A percentile compares a stretch with the other conserved stretches of the same genome.
phyloP scores from a whole-genome alignment of 2,113 vertebrate species.

The Malurus alboscapulatus region DNA sequence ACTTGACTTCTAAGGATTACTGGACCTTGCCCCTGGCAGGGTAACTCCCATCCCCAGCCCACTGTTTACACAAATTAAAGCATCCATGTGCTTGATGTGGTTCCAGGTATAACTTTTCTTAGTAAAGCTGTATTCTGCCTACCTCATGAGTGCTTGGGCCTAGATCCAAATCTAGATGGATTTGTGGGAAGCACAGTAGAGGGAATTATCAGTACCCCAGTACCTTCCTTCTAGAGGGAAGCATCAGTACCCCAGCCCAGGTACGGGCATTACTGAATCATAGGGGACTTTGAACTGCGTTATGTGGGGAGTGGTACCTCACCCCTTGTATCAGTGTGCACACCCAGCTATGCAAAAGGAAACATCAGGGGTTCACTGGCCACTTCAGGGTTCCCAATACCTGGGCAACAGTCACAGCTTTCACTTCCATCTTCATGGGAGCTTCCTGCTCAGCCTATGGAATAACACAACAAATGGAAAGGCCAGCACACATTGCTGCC shows the following conservation, averaged over 20 bases:
- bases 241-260: not conserved
- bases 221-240: no score
- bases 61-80: not conserved
- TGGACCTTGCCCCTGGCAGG: not conserved
- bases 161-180: not conserved
- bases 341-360: fast-evolving
- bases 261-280: not conserved
- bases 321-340: not conserved
- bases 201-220: not conserved
- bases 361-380: not conserved
- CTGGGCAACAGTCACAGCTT: not conserved
- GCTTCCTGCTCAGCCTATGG: not conserved
- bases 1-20: not conserved
- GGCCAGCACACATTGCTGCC: not conserved
- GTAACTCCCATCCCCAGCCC: not conserved
- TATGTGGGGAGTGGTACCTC: no score
- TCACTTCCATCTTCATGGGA: fast-evolving
- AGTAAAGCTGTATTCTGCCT: not conserved
- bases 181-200: not conserved
- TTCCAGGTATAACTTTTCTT: not conserved
- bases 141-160: no score
- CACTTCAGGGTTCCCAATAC: not conserved
- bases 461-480: not conserved
- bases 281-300: fast-evolving
- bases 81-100: not conserved